These are phyloP conservation scores for Cnemophilus loriae DNA, from an alignment of 2,113 vertebrate species.

Conservation along the genomic window DNA sequence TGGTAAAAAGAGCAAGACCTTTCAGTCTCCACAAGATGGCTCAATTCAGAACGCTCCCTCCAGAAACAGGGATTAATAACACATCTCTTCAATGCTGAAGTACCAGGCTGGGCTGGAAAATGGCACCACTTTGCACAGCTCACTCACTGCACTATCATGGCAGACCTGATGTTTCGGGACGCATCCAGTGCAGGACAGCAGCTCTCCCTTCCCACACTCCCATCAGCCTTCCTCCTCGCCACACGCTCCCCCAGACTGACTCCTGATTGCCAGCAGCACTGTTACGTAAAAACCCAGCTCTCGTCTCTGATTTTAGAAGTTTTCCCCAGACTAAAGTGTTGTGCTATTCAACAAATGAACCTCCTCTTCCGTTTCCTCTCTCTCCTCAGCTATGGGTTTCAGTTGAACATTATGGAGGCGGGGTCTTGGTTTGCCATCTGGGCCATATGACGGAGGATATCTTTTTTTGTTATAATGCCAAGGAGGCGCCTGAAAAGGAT, in stretches of 20 bases:
- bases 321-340: conserved; percentile 77
- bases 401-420: conserved; percentile 99
- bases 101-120: conserved; percentile 45
- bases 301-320: conserved; percentile 13
- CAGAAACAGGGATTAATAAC: conserved; percentile 56
- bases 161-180: conserved; percentile 43
- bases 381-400: conserved; percentile 79
- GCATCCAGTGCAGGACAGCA: conserved; percentile 63
- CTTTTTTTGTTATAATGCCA: conserved; percentile 99
- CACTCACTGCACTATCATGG: conserved; percentile 59
- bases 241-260: conserved; percentile 31
- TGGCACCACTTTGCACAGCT: background rate
- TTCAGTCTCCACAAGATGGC: conserved; percentile 72
- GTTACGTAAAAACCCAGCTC: conserved; percentile 53
- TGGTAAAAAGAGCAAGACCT: conserved; percentile 69
- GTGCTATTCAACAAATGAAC: conserved; percentile 87
- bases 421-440: conserved; percentile 99
- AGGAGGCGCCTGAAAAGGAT: conserved; percentile 91
- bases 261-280: conserved; percentile 59
- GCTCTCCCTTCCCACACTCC: conserved; percentile 12
- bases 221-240: conserved; percentile 4
- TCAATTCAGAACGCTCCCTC: conserved; percentile 72
- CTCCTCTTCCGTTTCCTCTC: conserved; percentile 81
- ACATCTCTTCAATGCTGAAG: conserved; percentile 44
- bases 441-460: conserved; percentile 99